These are phyloP conservation scores for Steromphala cineraria DNA, from an alignment of 2,888 invertebrate genomes.

Conservation along the genomic window DNA sequence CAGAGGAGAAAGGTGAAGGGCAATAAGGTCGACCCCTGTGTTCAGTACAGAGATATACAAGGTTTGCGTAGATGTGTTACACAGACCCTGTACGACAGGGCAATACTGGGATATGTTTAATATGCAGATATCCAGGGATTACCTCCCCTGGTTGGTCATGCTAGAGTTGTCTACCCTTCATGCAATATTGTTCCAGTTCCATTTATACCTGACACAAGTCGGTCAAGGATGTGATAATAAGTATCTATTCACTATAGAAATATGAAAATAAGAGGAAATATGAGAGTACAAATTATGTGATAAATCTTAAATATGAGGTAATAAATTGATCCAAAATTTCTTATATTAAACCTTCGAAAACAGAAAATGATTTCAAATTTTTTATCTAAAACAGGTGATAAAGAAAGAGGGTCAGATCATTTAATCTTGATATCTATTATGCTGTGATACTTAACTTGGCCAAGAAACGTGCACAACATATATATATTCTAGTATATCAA, in stretches of 20 bases:
- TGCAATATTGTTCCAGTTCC: background rate
- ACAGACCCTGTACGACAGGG: background rate
- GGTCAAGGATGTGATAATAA: background rate
- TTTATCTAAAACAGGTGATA: too few species aligned
- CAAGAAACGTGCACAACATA: too few species aligned
- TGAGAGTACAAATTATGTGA: background rate
- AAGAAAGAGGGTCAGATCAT: too few species aligned
- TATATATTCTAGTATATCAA: too few species aligned
- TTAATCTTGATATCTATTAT: too few species aligned
- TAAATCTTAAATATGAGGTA: background rate
- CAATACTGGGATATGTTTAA: slow-evolving; percentile 14
- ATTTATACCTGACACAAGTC: background rate
- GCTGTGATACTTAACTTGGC: too few species aligned
- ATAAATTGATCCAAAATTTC: background rate
- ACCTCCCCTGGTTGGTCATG: background rate
- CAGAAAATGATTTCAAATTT: background rate
- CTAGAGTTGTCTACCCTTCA: background rate
- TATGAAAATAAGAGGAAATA: background rate
- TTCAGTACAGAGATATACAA: background rate
- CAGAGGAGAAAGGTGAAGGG: background rate
- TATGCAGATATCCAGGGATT: background rate
- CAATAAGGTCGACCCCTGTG: background rate
- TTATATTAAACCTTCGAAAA: background rate
- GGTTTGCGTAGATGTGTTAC: background rate
- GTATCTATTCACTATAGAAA: background rate